Evolutionary conservation across 1,140 invertebrate species (phyloP).

Genomic region (Pseudomyrmex concolor): DNA sequence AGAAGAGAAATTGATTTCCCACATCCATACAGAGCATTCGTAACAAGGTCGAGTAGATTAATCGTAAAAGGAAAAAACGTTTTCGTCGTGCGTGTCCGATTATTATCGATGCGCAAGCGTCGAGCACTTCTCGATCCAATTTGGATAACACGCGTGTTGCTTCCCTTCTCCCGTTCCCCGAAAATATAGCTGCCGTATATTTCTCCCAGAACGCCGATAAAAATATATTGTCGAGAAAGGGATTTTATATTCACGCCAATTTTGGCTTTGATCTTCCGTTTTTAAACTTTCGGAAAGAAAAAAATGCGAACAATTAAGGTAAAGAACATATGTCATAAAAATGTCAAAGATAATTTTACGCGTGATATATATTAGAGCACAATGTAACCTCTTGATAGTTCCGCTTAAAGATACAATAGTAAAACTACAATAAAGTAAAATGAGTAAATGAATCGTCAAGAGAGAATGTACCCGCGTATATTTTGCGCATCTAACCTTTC

Average conservation of each 20-base stretch:
- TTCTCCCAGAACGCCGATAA: conserved; percentile 20
- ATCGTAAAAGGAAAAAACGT: conserved; percentile 30
- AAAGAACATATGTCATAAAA: background rate
- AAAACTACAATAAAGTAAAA: too few relatives aligned
- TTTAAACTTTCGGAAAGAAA: background rate
- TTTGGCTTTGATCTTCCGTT: background rate
- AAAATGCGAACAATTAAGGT: background rate
- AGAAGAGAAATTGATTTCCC: conserved; percentile 25
- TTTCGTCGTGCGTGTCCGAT: conserved; percentile 30
- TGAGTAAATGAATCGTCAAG: too few relatives aligned
- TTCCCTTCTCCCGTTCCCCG: background rate
- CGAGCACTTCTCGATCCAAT: conserved; percentile 21
- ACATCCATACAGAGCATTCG: conserved; percentile 18
- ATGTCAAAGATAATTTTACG: background rate
- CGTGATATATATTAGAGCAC: background rate
- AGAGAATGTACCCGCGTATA: background rate
- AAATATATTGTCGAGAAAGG: conserved; percentile 24
- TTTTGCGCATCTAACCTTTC: too few relatives aligned
- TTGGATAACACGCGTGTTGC: conserved; percentile 8
- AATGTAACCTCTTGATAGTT: background rate
- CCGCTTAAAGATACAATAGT: background rate
- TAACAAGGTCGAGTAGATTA: conserved; percentile 33
- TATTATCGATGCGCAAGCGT: conserved; percentile 27
- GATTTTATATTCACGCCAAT: conserved; percentile 10
- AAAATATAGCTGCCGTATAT: conserved; percentile 21